phyloP scores from a whole-genome alignment of 1,140 invertebrate species.

The Meloidogyne hapla region DNA sequence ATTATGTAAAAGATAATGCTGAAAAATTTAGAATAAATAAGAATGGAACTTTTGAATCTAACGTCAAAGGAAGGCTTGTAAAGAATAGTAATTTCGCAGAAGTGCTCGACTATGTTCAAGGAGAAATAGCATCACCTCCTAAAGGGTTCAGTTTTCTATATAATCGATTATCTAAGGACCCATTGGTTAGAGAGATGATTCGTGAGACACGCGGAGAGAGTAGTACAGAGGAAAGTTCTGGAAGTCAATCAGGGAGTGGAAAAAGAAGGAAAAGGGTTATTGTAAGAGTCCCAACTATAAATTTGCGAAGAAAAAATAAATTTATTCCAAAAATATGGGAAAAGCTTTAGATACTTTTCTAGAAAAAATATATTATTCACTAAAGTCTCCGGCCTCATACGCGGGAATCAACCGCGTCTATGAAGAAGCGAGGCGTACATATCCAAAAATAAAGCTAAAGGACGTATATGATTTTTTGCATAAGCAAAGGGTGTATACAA shows the following conservation, averaged over 20 bases:
- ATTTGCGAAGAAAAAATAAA: not conserved
- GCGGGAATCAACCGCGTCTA: conserved; percentile 9
- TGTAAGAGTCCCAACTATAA: conserved; percentile 1
- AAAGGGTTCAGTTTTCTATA: not conserved
- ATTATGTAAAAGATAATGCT: too few relatives aligned
- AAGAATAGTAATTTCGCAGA: too few relatives aligned
- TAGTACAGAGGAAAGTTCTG: not conserved
- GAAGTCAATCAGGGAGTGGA: not conserved
- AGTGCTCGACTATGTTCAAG: not conserved
- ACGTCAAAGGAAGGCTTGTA: too few relatives aligned
- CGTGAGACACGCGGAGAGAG: not conserved
- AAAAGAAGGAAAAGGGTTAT: not conserved
- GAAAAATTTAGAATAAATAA: too few relatives aligned
- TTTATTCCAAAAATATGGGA: conserved; percentile 14
- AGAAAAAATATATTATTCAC: conserved; percentile 28
- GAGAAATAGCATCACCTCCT: not conserved
- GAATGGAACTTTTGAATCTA: too few relatives aligned
- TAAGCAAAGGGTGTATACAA: conserved; percentile 33
- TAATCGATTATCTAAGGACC: not conserved
- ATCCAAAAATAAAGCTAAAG: conserved; percentile 10
- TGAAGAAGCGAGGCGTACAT: conserved; percentile 20
- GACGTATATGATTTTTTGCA: conserved; percentile 33
- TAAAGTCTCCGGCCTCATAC: conserved; percentile 29
- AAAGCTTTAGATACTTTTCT: conserved; percentile 22
- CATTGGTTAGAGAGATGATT: not conserved